Evolutionary conservation across 2,113 vertebrate genomes (phyloP), one percentile per base, ranked within the genome.

Genomic region (Passer montanus): DNA sequence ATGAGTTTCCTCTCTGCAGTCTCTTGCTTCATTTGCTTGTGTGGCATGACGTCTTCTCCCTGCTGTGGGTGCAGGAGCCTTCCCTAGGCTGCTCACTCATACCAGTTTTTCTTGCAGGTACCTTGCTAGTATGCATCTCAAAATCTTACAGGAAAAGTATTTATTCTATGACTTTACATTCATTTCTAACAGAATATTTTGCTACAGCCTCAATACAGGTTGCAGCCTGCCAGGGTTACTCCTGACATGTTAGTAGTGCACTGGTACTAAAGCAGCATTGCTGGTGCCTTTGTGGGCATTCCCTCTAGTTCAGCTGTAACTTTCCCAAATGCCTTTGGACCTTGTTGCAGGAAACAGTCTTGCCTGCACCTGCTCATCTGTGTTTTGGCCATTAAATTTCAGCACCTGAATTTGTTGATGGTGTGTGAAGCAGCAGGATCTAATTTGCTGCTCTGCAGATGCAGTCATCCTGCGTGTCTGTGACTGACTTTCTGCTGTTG

Each of bases 1-100:
- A 1, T 47, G 68, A 80, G 68, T 78, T 81, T 81, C 52, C 13
- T 79, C 72, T 92, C 94, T 90, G 94, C 91, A 91, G 95, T 92
- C 47, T 56, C 68, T 58, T 74, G 68, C 85, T 95, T 89, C 72
- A 21, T 90, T 87, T 77, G 62, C 89, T 84, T 31, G 55, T 77
- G 60, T 90, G 92, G 13, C 21, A 3, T 77, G 87, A 67, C 15
- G 63, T 86, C 84, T 62, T 76, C 79, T 81, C 0, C 0, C 90
- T 53, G 74, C 81, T 3, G 10, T 52, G 63, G 87, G 91, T 83
- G 80, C 18, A 8, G 87, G 64, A 84, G 69, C 73, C 62, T 89
- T 86, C 80, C 92, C 76, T 73, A 74, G 73, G 53, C 78, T 92
- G 56, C 72, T 84, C 35, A 14, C 63, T 84, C 19, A 2, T 77